Conservation (phyloP, 2,113 vertebrate species). For the Rhizomys pruinosus region DNA sequence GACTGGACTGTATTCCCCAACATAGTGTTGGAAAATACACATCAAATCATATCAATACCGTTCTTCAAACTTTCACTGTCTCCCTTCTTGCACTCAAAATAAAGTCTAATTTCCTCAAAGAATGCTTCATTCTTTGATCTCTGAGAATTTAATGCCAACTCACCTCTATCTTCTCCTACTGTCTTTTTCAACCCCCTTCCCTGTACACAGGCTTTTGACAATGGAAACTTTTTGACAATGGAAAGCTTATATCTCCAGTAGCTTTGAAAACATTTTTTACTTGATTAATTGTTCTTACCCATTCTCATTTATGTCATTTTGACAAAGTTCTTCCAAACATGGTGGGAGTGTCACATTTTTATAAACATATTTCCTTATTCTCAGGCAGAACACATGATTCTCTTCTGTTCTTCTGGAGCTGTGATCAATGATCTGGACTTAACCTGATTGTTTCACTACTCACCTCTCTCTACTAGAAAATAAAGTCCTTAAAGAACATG, state of each 20-base stretch:
- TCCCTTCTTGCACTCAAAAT: neutral
- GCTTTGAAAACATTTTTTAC: conserved; percentile 29
- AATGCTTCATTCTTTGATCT: neutral
- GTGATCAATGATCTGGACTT: neutral
- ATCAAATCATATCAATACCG: neutral
- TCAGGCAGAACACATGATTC: neutral
- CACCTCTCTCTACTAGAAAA: neutral
- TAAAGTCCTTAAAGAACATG: neutral
- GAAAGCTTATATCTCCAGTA: neutral
- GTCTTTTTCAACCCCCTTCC: neutral
- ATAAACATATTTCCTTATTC: neutral
- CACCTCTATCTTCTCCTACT: neutral
- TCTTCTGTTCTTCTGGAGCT: neutral
- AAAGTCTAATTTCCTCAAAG: neutral
- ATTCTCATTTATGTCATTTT: neutral
- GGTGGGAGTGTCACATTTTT: neutral
- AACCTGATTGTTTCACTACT: conserved; percentile 11
- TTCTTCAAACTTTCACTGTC: neutral
- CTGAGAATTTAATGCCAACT: neutral
- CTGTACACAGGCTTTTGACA: neutral
- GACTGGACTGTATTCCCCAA: neutral
- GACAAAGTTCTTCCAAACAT: neutral
- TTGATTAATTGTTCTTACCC: neutral
- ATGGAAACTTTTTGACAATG: neutral
- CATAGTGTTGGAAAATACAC: neutral